Conservation (phyloP, 2,113 vertebrate species). For the Choloepus hoffmanni region DNA sequence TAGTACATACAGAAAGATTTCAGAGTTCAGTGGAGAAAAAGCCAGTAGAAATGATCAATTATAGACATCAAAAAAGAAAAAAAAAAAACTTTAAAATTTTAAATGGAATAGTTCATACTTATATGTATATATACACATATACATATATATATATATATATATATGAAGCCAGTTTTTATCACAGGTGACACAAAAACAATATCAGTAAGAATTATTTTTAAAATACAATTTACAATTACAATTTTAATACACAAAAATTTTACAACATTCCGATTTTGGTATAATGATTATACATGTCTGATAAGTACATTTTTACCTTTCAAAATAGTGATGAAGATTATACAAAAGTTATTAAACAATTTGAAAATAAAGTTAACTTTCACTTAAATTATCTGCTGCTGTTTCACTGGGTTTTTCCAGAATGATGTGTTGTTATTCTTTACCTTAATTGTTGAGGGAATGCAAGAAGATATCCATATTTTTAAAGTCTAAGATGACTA, state of each 20-base stretch:
- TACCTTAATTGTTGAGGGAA: slow-evolving; percentile 64
- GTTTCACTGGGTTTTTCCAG: slow-evolving; percentile 58
- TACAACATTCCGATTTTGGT: slow-evolving; percentile 77
- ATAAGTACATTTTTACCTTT: slow-evolving; percentile 75
- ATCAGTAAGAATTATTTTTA: slow-evolving; percentile 80
- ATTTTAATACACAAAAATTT: slow-evolving; percentile 81
- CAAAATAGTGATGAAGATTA: slow-evolving; percentile 62
- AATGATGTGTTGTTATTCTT: slow-evolving; percentile 61
- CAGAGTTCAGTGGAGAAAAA: slow-evolving; percentile 78
- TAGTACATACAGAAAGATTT: slow-evolving; percentile 75
- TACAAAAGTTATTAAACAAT: slow-evolving; percentile 70
- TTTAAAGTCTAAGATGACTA: slow-evolving; percentile 57
- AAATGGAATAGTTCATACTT: slow-evolving; percentile 75
- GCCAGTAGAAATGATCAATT: slow-evolving; percentile 72
- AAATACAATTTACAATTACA: slow-evolving; percentile 83
- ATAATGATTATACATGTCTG: slow-evolving; percentile 74
- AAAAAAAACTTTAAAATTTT: slow-evolving; percentile 73
- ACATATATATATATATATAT: background rate
- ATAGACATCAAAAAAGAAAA: slow-evolving; percentile 74
- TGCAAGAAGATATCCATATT: slow-evolving; percentile 55
- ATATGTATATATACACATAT: background rate
- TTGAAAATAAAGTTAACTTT: slow-evolving; percentile 76
- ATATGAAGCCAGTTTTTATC: slow-evolving; percentile 72
- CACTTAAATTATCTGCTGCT: slow-evolving; percentile 68
- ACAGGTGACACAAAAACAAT: slow-evolving; percentile 72